Evolutionary conservation across 2,113 vertebrate species (phyloP).

Genomic region (Syrrhaptes paradoxus): DNA sequence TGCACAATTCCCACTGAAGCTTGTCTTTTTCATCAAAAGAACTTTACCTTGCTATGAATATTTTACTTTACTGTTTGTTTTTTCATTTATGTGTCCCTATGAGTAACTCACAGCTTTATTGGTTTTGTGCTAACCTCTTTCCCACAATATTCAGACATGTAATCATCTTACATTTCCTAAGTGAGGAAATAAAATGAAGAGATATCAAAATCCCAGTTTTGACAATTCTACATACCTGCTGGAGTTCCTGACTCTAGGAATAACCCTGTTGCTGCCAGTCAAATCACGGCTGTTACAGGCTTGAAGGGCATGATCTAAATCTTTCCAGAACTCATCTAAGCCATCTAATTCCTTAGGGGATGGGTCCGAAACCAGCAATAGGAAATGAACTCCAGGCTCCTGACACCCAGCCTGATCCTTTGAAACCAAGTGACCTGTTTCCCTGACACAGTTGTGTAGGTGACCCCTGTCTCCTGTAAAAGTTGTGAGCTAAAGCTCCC

Average conservation of each 20-base stretch:
- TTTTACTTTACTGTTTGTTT: not conserved
- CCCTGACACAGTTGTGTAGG: not conserved
- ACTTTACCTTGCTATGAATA: not conserved
- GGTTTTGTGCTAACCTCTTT: not conserved
- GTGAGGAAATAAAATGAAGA: slow-evolving; percentile 7
- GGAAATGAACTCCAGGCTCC: not conserved
- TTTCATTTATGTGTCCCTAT: not conserved
- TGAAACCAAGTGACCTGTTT: not conserved
- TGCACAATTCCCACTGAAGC: not conserved
- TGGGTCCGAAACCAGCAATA: not conserved
- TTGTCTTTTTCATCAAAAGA: not conserved
- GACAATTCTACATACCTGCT: not conserved
- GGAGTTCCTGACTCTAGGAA: not conserved
- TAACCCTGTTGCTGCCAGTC: not conserved
- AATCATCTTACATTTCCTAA: not conserved
- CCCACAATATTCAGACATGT: not conserved
- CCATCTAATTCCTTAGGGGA: not conserved
- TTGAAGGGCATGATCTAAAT: not conserved
- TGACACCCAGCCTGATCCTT: not conserved
- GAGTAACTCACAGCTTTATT: not conserved
- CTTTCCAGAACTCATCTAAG: not conserved
- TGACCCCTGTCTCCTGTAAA: accelerated
- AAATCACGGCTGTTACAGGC: not conserved
- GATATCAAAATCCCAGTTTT: not conserved
- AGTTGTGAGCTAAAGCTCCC: not conserved